Percentiles rank a stretch among this genome's conserved stretches.
Evolutionary conservation across 2,797 vertebrate species (phyloP).

Genomic region (Melanotaenia boesemani): DNA sequence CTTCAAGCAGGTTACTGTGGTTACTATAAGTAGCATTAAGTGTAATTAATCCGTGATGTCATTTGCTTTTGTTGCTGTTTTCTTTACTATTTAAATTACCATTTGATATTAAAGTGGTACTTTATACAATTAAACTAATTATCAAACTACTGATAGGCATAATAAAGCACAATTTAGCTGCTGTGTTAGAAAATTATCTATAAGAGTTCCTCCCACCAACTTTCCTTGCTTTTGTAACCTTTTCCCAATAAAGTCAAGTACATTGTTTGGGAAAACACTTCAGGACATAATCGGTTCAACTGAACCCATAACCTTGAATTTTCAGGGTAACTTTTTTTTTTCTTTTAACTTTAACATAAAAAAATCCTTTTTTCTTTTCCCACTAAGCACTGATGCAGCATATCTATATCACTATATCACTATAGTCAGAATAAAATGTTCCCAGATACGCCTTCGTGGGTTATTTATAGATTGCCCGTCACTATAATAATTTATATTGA

Average conservation of each 20-base stretch:
- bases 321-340: neutral
- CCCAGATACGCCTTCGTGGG: neutral
- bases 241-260: neutral
- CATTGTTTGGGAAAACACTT: neutral
- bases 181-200: no score
- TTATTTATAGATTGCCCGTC: neutral
- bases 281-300: neutral
- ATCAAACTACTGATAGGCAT: no score
- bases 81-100: neutral
- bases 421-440: slow-evolving; percentile 9
- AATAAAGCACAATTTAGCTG: no score
- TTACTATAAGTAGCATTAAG: neutral
- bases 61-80: neutral
- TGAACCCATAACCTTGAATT: neutral
- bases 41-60: neutral
- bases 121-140: neutral
- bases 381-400: neutral
- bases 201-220: no score
- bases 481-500: slow-evolving; percentile 8
- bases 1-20: no score
- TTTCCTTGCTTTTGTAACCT: no score
- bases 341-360: neutral
- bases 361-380: neutral
- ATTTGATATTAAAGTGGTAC: neutral
- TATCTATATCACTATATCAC: neutral